Evolutionary conservation across 2,888 invertebrate species (phyloP).

Genomic region (Patella ulyssiponensis): DNA sequence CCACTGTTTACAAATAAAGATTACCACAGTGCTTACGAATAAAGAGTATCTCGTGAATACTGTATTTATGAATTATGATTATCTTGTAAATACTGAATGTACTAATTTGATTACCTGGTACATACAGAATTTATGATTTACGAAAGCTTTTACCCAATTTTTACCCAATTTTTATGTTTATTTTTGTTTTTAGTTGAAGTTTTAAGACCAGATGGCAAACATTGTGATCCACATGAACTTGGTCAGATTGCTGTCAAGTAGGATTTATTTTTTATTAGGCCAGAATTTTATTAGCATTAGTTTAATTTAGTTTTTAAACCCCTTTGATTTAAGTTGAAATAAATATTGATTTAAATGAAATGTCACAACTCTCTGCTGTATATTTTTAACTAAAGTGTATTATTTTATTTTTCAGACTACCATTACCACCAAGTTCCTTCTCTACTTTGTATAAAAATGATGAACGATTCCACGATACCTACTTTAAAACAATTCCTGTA

Average conservation of each 20-base stretch:
- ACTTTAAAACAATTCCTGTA: conserved; percentile 88
- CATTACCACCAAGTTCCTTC: conserved; percentile 91
- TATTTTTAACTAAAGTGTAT: neutral
- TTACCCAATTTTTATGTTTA: neutral
- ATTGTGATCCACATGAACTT: conserved; percentile 80
- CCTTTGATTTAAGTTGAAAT: too few relatives aligned
- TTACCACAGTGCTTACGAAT: too few relatives aligned
- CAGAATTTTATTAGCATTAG: neutral
- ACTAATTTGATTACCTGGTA: too few relatives aligned
- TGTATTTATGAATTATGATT: too few relatives aligned
- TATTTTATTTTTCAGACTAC: conserved; percentile 77
- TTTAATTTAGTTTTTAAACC: neutral
- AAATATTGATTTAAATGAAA: too few relatives aligned
- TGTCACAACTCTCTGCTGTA: neutral
- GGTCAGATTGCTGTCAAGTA: conserved; percentile 82
- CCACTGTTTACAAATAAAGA: too few relatives aligned
- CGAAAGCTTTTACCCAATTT: too few relatives aligned
- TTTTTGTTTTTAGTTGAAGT: conserved; percentile 77
- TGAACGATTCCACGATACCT: conserved; percentile 84
- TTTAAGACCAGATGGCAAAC: conserved; percentile 79
- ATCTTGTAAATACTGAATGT: too few relatives aligned
- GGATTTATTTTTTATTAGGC: conserved; percentile 25
- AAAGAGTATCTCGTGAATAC: too few relatives aligned
- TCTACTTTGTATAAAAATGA: conserved; percentile 87
- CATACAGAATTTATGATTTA: too few relatives aligned